Evolutionary conservation across 2,888 invertebrate species (phyloP).

Genomic region (Melitaea athalia): DNA sequence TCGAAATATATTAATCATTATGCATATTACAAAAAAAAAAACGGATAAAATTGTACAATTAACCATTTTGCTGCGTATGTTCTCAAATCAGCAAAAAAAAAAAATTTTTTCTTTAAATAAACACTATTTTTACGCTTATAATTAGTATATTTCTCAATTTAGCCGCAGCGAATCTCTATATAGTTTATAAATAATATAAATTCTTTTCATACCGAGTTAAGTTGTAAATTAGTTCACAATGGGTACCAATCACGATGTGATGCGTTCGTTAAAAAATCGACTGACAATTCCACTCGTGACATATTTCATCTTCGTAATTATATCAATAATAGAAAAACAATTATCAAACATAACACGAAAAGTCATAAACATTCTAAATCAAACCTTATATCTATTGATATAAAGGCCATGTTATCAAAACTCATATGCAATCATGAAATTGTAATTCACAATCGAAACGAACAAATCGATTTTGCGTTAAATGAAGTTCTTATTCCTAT

Average conservation of each 20-base stretch:
- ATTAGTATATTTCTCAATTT: too few species aligned
- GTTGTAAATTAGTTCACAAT: conserved; percentile 29
- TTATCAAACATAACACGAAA: neutral
- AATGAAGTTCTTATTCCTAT: conserved; percentile 12
- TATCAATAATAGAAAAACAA: conserved; percentile 35
- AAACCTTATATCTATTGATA: neutral
- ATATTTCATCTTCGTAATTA: conserved; percentile 41
- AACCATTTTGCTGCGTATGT: too few species aligned
- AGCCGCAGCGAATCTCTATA: too few species aligned
- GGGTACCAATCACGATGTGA: conserved; percentile 33
- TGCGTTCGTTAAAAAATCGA: conserved; percentile 37
- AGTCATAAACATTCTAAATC: neutral
- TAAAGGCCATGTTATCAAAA: conserved; percentile 6
- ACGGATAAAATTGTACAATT: too few species aligned
- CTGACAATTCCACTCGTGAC: conserved; percentile 35
- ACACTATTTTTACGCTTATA: too few species aligned
- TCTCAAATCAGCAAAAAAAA: too few species aligned
- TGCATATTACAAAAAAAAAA: too few species aligned
- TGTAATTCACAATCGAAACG: conserved; percentile 13
- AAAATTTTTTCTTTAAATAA: too few species aligned
- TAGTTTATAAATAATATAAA: neutral
- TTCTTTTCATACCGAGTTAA: neutral
- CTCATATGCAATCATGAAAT: neutral
- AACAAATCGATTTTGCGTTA: conserved; percentile 7
- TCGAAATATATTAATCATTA: too few species aligned